Percentiles rank a stretch among this genome's conserved stretches.
Evolutionary conservation across 2,113 vertebrate genomes (phyloP).

Genomic region (Turdus rufiventris): DNA sequence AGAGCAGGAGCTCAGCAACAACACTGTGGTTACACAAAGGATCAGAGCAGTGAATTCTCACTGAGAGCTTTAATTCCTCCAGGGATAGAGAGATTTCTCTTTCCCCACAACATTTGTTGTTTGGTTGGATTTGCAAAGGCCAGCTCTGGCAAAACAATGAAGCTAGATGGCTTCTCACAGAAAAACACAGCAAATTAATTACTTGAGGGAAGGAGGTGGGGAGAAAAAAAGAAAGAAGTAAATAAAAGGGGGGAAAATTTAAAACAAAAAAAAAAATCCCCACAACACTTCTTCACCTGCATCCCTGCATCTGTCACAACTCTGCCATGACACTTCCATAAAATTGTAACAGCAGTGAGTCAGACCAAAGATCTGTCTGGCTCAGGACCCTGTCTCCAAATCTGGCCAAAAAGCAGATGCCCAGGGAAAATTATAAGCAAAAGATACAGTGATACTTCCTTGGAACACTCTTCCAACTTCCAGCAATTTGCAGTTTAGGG

Average conservation of each 20-base stretch:
- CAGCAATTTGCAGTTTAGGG: constrained; percentile 51
- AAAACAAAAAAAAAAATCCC: neutral
- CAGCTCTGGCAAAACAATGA: neutral
- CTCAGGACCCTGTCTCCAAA: constrained; percentile 16
- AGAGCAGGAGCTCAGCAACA: constrained; percentile 56
- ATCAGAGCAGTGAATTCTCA: constrained; percentile 38
- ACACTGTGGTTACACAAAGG: constrained; percentile 60
- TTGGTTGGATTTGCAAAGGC: neutral
- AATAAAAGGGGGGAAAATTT: fast-evolving
- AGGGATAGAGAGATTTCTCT: constrained; percentile 37
- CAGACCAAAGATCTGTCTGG: neutral
- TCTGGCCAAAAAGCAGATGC: constrained; percentile 42
- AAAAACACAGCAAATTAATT: neutral
- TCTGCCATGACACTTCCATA: neutral
- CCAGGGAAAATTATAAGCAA: constrained; percentile 56
- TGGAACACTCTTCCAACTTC: constrained; percentile 40
- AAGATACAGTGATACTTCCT: constrained; percentile 50
- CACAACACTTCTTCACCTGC: neutral
- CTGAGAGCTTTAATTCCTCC: constrained; percentile 52
- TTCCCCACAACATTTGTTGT: constrained; percentile 4
- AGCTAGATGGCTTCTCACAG: neutral
- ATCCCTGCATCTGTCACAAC: neutral
- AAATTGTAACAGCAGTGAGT: neutral
- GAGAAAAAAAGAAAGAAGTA: neutral
- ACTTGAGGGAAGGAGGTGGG: fast-evolving